Conservation (phyloP, 37 sponge, comb jelly and placozoan species). For the Ianthella basta region DNA sequence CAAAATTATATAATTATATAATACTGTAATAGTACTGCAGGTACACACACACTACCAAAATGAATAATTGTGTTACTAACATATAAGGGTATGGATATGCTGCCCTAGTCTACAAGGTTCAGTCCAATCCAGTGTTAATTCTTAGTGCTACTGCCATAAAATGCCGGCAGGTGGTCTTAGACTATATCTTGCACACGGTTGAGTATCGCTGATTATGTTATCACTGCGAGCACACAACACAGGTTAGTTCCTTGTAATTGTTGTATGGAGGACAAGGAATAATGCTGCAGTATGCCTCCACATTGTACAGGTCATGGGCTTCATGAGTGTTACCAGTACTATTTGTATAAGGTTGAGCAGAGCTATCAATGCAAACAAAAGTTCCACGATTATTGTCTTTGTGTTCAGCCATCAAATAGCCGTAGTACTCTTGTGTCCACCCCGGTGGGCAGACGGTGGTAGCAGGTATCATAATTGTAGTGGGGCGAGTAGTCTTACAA, state of each 20-base stretch:
- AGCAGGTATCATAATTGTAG: constrained; percentile 12
- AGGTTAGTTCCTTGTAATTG: not conserved
- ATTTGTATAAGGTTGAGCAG: not conserved
- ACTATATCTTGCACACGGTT: too few relatives aligned
- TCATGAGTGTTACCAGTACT: not conserved
- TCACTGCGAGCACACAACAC: constrained; percentile 6
- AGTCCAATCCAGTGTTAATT: too few relatives aligned
- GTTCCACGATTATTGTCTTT: not conserved
- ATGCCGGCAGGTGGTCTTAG: too few relatives aligned
- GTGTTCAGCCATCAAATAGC: not conserved
- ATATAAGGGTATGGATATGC: too few relatives aligned
- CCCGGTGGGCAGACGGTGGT: not conserved
- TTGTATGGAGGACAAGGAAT: not conserved
- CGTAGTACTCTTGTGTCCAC: constrained; percentile 14
- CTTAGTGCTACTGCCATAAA: not conserved
- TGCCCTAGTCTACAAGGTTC: too few relatives aligned
- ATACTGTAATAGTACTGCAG: too few relatives aligned
- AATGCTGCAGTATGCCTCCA: not conserved
- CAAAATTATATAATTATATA: too few relatives aligned
- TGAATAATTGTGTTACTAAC: too few relatives aligned
- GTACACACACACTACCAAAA: too few relatives aligned
- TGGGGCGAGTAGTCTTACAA: constrained; percentile 2
- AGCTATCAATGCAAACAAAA: not conserved
- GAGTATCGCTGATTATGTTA: not conserved
- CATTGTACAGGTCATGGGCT: not conserved